Evolutionary conservation across 2,113 vertebrate genomes (phyloP), one percentile per base, ranked within the genome.

Genomic region (Mesoclemmys tuberculata): DNA sequence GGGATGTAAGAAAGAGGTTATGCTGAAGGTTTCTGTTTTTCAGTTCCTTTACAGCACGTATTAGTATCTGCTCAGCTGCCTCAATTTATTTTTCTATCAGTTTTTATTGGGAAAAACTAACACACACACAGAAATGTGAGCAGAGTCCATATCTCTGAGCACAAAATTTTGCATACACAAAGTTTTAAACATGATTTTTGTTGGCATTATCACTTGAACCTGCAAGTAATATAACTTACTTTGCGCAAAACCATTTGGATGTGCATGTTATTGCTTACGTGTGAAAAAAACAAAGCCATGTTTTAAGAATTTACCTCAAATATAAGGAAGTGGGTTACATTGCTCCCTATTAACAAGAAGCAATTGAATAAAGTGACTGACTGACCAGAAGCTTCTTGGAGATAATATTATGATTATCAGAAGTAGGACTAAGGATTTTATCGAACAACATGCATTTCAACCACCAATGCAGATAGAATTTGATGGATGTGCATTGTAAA

Each of bases 81-180:
- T 41, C 68, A 16, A 71, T 22, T n/a, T 29, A 54, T 51, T 83
- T n/a, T 46, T 58, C 1, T 48, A 90, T 11, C 5, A 68, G 13
- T 71, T 85, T 31, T 61, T 85, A 49, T 56, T 48, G 26, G n/a
- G 78, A 81, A 93, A 89, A 85, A 48, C 19, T 19, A 54, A 78
- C 29, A 31, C 38, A 51, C 44, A 13, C 49, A 88, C 3, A 12
- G 35, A 71, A 27, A 52, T 5, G 6, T 90, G 38, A 4, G 29
- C 61, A 91, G 35, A 61, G 21, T 56, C 54, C 54, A 18, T 14
- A 75, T 55, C 31, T 26, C 14, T 55, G 54, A 46, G 27, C 64
- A 68, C 6, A 52, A 27, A 83, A 80, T 2, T 3, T 7, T 51
- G 35, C 5, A 44, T 0, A 0, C 5, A 41, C 64, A 61, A 71